Base-by-base conservation (phyloP, 2,797 vertebrate genomes). In the Sebastes minor region DNA sequence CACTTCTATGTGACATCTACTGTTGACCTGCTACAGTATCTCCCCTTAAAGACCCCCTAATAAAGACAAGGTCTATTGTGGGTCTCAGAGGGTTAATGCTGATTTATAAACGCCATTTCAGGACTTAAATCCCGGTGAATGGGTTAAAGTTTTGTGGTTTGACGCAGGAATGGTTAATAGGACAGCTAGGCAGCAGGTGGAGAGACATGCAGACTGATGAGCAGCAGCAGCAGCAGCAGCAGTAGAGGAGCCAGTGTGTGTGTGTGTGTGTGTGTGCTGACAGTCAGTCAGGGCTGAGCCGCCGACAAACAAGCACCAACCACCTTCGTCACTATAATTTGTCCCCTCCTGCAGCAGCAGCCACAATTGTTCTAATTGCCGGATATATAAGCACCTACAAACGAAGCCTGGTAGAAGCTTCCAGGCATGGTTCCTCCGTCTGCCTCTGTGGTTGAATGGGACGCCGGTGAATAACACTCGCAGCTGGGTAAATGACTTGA, bases 401-500 rank as follows among this genome's bases (percentile, higher is more conserved):
- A 57, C 32, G 32, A 20, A 18, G 32, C 33, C 28, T 20, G 18
- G 9, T 22, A 32, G 30, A 62, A 66, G 80, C 82, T 18, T 2
- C 52, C 52, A 9, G 87, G 30, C 76, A 86, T 86, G 91, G 16
- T 69, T 35, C 42, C 20, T 65, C 71, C 66, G 60, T 60, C 78
- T 2, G 79, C 71, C 74, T 10, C n/a, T 22, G 75, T n/a, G 57
- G 81, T 2, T 30, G 23, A 68, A 59, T 74, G 76, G 79, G 85
- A 84, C 83, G 77, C 85, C 71, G 85, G 75, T 74, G 85, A 91
- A 69, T 56, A 73, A 78, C 86, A 74, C 73, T 77, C 49, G 74
- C 59, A 30, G 30, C 68, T 72, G 93, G 88, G 93, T 94, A 80
- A 86, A 94, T 92, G 94, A 93, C 91, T 91, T 92, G 90, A 89